These are phyloP conservation scores for Tokudaia tokunoshimensis DNA, from an alignment of 2,797 vertebrate genomes.

Conservation along the genomic window DNA sequence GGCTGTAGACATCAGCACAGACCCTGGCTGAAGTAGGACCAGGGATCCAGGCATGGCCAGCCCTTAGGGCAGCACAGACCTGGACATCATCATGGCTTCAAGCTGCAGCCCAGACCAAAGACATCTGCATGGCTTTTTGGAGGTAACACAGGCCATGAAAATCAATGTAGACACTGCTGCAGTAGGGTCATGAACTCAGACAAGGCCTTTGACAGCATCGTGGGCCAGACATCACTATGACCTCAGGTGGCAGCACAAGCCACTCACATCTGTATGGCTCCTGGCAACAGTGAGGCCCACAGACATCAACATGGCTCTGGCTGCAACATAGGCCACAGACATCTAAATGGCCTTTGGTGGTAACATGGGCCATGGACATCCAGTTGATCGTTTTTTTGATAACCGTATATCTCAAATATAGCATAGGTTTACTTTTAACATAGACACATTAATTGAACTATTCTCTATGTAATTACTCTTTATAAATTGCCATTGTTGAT, in stretches of 20 bases:
- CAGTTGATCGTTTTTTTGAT: neutral
- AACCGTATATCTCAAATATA: neutral
- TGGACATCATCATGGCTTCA: neutral
- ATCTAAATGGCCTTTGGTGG: neutral
- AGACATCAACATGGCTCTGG: neutral
- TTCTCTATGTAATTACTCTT: conserved; percentile 17
- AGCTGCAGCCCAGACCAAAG: neutral
- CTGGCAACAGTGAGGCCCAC: neutral
- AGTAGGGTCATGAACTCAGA: neutral
- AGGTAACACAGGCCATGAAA: neutral
- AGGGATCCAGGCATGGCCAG: neutral
- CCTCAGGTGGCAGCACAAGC: neutral
- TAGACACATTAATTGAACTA: neutral
- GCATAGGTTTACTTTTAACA: neutral
- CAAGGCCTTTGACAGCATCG: neutral
- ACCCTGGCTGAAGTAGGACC: neutral
- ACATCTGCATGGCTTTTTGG: neutral
- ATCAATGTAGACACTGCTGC: neutral
- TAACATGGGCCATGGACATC: neutral
- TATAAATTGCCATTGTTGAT: neutral
- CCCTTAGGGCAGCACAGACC: neutral
- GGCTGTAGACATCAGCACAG: neutral
- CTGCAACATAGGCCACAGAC: neutral
- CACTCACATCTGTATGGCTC: neutral
- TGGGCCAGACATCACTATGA: neutral